phyloP scores from a whole-genome alignment of 2,888 invertebrate species.

The Odontocerum albicorne region DNA sequence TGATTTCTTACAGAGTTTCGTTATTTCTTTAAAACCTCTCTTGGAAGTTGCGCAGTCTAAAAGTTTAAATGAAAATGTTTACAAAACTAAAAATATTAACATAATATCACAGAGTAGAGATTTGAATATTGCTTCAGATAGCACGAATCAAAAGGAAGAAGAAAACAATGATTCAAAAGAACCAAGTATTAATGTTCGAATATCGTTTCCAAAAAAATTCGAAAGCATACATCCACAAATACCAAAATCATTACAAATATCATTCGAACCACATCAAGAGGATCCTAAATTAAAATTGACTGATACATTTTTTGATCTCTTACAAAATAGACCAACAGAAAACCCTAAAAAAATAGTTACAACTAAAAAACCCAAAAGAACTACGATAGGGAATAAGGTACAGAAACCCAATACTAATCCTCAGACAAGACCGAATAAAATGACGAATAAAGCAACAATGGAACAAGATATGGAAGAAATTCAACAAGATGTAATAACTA shows the following conservation, averaged over 20 bases:
- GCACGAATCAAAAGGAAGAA: no score
- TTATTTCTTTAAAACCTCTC: no score
- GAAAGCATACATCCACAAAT: no score
- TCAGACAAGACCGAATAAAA: conserved; percentile 6
- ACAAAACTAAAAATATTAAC: no score
- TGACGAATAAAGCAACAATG: conserved; percentile 1
- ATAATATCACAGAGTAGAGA: no score
- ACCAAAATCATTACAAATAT: conserved; percentile 28
- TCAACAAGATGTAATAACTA: not conserved
- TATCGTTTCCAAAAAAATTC: no score
- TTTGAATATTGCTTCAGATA: no score
- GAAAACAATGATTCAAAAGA: no score
- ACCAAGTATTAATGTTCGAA: no score
- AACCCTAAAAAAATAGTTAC: conserved; percentile 5
- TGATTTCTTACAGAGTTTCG: no score
- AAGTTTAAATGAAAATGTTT: no score
- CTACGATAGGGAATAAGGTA: conserved; percentile 7
- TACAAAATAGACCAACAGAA: conserved; percentile 14
- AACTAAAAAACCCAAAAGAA: conserved; percentile 20
- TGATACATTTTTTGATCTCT: conserved; percentile 24
- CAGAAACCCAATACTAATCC: conserved; percentile 15
- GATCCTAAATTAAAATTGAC: conserved; percentile 29
- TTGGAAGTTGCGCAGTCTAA: no score
- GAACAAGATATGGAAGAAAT: conserved; percentile 7
- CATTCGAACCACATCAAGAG: conserved; percentile 21